These are phyloP conservation scores for Dermatophagoides farinae DNA, from an alignment of 1,140 invertebrate genomes.

Conservation along the genomic window DNA sequence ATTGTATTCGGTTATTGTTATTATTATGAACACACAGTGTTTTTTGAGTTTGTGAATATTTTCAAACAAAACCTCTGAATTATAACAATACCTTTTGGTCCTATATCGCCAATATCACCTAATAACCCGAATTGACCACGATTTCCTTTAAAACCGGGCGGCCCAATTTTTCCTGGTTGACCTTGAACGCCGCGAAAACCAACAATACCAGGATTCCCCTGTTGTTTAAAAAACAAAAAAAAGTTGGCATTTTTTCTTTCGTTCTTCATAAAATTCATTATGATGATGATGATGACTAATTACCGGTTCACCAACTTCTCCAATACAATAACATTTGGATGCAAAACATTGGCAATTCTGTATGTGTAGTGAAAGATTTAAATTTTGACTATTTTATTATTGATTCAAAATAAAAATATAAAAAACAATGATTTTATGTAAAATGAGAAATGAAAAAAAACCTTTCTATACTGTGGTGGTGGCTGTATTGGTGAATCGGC, in stretches of 20 bases:
- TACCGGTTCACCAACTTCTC: background rate
- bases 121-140: background rate
- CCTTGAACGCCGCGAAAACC: background rate
- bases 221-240: background rate
- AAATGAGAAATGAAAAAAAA: too few relatives aligned
- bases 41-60: too few relatives aligned
- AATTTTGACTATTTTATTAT: too few relatives aligned
- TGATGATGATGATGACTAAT: too few relatives aligned
- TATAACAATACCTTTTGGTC: slow-evolving; percentile 8
- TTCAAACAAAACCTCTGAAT: too few relatives aligned
- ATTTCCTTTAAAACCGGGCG: background rate
- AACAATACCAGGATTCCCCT: background rate
- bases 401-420: too few relatives aligned
- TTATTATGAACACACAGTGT: too few relatives aligned
- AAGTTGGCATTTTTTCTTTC: background rate
- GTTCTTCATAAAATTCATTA: background rate
- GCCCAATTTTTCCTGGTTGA: background rate
- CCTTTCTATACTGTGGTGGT: too few relatives aligned
- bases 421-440: too few relatives aligned
- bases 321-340: background rate
- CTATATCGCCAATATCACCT: background rate
- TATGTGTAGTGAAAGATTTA: background rate
- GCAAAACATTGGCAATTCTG: background rate
- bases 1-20: background rate
- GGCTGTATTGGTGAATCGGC: too few relatives aligned